Evolutionary conservation across 2,113 vertebrate species (phyloP), one percentile per base, ranked within the genome.

Genomic region (Hiodon alosoides): DNA sequence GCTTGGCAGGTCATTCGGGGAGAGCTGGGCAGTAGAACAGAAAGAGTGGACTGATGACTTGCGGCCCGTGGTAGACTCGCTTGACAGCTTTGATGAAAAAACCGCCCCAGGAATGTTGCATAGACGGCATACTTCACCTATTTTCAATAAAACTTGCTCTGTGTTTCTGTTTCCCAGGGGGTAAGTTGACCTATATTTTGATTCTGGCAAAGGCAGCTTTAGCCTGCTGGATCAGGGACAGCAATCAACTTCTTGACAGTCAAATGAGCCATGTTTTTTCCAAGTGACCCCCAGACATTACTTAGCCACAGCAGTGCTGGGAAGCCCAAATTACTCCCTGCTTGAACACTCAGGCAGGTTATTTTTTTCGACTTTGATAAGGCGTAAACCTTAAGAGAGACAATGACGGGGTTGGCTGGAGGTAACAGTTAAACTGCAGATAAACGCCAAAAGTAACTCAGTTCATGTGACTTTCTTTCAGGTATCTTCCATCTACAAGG

Each of bases 401-500:
- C 31, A 31, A 31, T 31, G 31, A 31, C 31, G 31, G 31, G 31
- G 31, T 31, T 31, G 31, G 31, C 31, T 31, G 31, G 31, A 31
- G 31, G 31, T 31, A 31, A 31, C 31, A 31, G 31, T 50, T 11
- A 51, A 59, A 13, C 59, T 31, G 54, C 52, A 17, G 9, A 55
- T 17, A 73, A 55, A 8, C 10, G 66, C 48, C 57, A 10, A 14
- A 57, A 48, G 48, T 57, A 53, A 4, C n/a, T 65, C 58, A 58
- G 54, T 65, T 10, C 71, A 13, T 60, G 67, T 62, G 73, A 5
- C 46, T 69, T 61, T 83, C 60, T 84, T 89, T 78, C 90, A 99
- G 97, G 97, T 99, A 83, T 94, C 96, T 77, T 98, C 97, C 77
- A 98, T 99, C 89, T 99, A 99, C 91, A 98, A 96, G 89, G 95